phyloP scores from a whole-genome alignment of 2,888 invertebrate species.

The Corythucha ciliata region DNA sequence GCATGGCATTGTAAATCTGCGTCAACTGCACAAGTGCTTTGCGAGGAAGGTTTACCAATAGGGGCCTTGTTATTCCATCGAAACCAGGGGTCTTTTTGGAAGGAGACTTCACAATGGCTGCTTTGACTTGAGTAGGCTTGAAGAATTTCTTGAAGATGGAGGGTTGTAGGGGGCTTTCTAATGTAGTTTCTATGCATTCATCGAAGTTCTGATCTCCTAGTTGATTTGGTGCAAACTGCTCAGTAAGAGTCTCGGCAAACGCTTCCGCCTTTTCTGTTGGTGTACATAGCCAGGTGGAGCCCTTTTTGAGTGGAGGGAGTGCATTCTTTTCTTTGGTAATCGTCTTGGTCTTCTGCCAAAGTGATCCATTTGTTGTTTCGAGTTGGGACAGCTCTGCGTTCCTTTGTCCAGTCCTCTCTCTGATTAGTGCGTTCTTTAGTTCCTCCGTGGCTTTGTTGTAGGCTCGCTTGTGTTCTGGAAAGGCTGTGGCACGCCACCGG shows the following conservation, averaged over 20 bases:
- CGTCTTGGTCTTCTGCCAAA: slow-evolving; percentile 7
- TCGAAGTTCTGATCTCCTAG: not conserved
- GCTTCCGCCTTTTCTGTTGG: slow-evolving; percentile 10
- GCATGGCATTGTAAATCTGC: too few species aligned
- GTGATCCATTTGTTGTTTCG: not conserved
- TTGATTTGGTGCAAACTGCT: slow-evolving; percentile 3
- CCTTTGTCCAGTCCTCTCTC: slow-evolving; percentile 4
- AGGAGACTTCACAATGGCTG: too few species aligned
- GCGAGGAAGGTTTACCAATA: too few species aligned
- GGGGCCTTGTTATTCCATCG: too few species aligned
- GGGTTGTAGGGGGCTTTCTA: slow-evolving; percentile 13
- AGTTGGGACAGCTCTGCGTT: slow-evolving; percentile 10
- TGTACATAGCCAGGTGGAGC: slow-evolving; percentile 2
- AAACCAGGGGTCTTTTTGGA: too few species aligned
- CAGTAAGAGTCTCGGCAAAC: slow-evolving; percentile 2
- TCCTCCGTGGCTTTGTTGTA: slow-evolving; percentile 12
- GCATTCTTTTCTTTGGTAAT: slow-evolving; percentile 9
- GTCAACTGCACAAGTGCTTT: too few species aligned
- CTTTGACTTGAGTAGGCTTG: slow-evolving; percentile 12
- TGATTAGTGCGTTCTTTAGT: slow-evolving; percentile 1
- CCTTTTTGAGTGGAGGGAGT: slow-evolving; percentile 14
- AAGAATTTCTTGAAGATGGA: slow-evolving; percentile 7
- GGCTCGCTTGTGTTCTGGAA: slow-evolving; percentile 6
- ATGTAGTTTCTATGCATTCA: not conserved
- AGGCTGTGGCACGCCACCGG: slow-evolving; percentile 1